Evolutionary conservation across 1,140 invertebrate species (phyloP), one percentile per base, ranked within the genome.

Genomic region (Drosophila lacertosa): DNA sequence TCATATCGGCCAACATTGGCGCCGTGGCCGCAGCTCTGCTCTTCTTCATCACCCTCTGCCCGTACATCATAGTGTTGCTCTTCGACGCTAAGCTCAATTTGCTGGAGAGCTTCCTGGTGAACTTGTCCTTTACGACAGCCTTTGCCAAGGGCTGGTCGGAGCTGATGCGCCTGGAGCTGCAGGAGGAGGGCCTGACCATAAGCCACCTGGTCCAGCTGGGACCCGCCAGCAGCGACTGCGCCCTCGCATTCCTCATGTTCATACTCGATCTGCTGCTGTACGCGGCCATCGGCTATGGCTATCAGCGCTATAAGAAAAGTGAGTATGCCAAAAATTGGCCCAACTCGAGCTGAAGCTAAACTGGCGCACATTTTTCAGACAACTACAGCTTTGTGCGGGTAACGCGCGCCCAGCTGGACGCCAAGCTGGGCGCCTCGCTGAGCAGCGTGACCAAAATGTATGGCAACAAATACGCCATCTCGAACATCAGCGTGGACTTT

Each of bases 41-140:
- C n/a, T 94, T 94, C 86, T 92, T 95, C 32, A 90, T 94, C 22
- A 93, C 93, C 16, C 94, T 94, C 70, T 94, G 95, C 92, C 94
- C 94, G 0, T 94, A 94, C 65, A 92, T 95, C 18, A 93, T 95
- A 51, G 93, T 95, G 18, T 92, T 95, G 60, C 92, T 94, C 1
- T 92, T 94, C 79, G 94, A 94, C 82, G 92, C 93, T 2, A 91
- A 92, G 11, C 86, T 95, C 42, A 91, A 89, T 60, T 83, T 92
- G 7, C 80, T 92, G 0, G 90, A 93, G 67, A 94, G 93, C 76
- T 74, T 94, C 33, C 67, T 94, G 24, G 92, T 94, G 3, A 84
- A 91, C 64, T 42, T 91, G 0, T 91, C 82, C 4, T 76, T 91
- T 16, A 95, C 94, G 0, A 94, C 94, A 0, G 93, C 93, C 20